A percentile compares a stretch with the other conserved stretches of the same genome.
phyloP scores from a whole-genome alignment of 2,888 invertebrate genomes.

The Lepidocyrtoides sp. region DNA sequence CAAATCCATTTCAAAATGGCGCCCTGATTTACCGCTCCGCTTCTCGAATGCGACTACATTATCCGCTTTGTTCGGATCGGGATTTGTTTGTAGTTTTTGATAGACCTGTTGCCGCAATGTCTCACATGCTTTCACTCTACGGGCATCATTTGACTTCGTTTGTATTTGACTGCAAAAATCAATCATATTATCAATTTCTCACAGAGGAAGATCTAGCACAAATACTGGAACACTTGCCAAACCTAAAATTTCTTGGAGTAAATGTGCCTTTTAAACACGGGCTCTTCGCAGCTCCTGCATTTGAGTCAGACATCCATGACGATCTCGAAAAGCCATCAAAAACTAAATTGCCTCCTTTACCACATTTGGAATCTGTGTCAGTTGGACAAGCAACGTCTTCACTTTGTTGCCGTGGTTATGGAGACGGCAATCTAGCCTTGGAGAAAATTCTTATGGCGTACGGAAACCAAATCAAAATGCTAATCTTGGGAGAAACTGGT shows the following conservation, averaged over 20 bases:
- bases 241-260: neutral
- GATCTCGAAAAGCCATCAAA: neutral
- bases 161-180: slow-evolving; percentile 22
- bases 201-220: neutral
- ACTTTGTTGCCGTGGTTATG: neutral
- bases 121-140: neutral
- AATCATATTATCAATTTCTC: neutral
- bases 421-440: neutral
- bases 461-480: neutral
- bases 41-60: neutral
- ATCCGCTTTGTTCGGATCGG: neutral
- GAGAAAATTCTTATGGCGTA: neutral
- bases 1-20: neutral
- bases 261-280: neutral
- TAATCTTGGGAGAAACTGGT: neutral
- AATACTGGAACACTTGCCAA: neutral
- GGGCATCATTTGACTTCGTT: neutral
- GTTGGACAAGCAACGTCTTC: neutral
- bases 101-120: neutral
- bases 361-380: neutral
- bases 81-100: neutral
- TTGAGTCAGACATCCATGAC: neutral
- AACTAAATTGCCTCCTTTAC: neutral
- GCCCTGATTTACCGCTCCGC: neutral
- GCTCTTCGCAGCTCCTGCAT: neutral